Evolutionary conservation across 2,888 invertebrate genomes (phyloP).

Genomic region (Pinctada fucata): DNA sequence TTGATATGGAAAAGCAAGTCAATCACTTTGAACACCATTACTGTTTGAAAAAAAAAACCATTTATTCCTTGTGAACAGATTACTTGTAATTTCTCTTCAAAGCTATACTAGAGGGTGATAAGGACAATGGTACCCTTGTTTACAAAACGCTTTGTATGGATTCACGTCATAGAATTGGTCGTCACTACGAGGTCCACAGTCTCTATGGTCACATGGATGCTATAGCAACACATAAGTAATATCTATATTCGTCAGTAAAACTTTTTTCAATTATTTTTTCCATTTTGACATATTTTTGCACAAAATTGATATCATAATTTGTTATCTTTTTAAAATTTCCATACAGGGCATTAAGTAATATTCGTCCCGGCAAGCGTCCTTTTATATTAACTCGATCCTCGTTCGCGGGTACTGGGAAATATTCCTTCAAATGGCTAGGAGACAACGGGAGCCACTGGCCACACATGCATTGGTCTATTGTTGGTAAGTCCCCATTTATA

Average conservation of each 20-base stretch:
- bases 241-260: background rate
- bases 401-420: conserved; percentile 86
- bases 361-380: conserved; percentile 60
- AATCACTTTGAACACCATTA: too few species aligned
- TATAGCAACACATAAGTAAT: conserved; percentile 66
- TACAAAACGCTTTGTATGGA: conserved; percentile 90
- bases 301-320: too few species aligned
- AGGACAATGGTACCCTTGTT: conserved; percentile 62
- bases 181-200: conserved; percentile 75
- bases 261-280: too few species aligned
- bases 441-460: conserved; percentile 82
- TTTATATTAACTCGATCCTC: conserved; percentile 86
- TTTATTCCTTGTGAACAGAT: too few species aligned
- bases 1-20: too few species aligned
- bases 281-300: too few species aligned
- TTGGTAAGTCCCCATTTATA: conserved; percentile 23
- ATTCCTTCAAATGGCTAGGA: conserved; percentile 79
- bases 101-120: conserved; percentile 51
- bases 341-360: conserved; percentile 46
- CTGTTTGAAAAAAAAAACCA: too few species aligned
- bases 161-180: conserved; percentile 83
- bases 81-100: background rate
- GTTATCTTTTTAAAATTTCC: too few species aligned
- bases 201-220: conserved; percentile 80
- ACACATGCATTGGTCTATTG: conserved; percentile 75